Conservation (phyloP, 2,888 invertebrate species). For the Ctena decussata region DNA sequence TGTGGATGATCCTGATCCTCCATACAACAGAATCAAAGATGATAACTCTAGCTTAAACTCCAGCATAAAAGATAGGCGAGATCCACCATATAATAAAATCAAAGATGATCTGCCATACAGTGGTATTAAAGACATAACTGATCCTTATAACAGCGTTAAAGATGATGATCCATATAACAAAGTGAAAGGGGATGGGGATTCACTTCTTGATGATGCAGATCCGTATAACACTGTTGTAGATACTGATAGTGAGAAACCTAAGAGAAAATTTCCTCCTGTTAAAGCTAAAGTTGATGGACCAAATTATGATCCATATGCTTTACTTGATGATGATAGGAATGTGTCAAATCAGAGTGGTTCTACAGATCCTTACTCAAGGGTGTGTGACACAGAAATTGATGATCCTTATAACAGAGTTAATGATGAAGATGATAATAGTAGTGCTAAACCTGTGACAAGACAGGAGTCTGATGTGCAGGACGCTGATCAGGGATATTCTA, state of each 20-base stretch:
- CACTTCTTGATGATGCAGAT: constrained; percentile 37
- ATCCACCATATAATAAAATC: constrained; percentile 60
- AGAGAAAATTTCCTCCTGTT: background rate
- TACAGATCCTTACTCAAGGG: constrained; percentile 62
- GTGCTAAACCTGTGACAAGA: constrained; percentile 1
- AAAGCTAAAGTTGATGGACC: background rate
- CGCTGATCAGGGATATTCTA: constrained; percentile 53
- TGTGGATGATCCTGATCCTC: constrained; percentile 37
- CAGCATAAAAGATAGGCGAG: background rate
- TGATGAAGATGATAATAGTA: constrained; percentile 28
- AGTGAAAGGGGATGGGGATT: constrained; percentile 61
- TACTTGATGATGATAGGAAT: constrained; percentile 63
- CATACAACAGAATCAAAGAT: constrained; percentile 59
- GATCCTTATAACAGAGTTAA: constrained; percentile 69
- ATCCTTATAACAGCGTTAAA: constrained; percentile 61
- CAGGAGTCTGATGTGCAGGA: constrained; percentile 21
- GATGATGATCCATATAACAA: constrained; percentile 67
- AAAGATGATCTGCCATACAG: constrained; percentile 51
- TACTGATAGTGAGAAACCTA: constrained; percentile 1
- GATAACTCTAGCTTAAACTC: background rate
- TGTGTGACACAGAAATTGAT: constrained; percentile 63
- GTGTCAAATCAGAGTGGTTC: constrained; percentile 58
- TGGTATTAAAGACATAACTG: constrained; percentile 30
- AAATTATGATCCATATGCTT: constrained; percentile 39
- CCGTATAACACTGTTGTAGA: constrained; percentile 60